Percentiles rank a stretch among this genome's conserved stretches.
phyloP scores from a whole-genome alignment of 2,888 invertebrate species.

The Sthenelais limicola region DNA sequence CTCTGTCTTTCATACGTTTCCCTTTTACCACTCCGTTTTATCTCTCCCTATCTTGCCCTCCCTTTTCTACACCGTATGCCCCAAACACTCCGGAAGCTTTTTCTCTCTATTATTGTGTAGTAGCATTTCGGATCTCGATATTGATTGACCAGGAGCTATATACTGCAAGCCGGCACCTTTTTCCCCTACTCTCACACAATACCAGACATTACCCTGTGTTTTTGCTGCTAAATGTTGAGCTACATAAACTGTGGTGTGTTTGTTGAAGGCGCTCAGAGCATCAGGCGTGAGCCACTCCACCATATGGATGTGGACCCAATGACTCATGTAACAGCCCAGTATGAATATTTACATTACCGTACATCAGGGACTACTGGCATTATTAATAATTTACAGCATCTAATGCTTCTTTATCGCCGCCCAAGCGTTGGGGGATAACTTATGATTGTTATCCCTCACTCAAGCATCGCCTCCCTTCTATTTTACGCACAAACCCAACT shows the following conservation, averaged over 20 bases:
- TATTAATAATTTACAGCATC: slow-evolving; percentile 39
- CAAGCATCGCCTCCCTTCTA: too few relatives aligned
- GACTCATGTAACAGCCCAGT: slow-evolving; percentile 37
- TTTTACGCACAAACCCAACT: too few relatives aligned
- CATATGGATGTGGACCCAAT: slow-evolving; percentile 33
- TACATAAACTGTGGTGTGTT: slow-evolving; percentile 22
- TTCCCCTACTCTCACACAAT: background rate
- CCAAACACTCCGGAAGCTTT: too few relatives aligned
- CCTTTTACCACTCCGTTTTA: too few relatives aligned
- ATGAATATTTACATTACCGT: slow-evolving; percentile 38
- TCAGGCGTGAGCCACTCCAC: slow-evolving; percentile 2
- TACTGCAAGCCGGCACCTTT: too few relatives aligned
- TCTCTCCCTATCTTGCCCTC: too few relatives aligned
- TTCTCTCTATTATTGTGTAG: too few relatives aligned
- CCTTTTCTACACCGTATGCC: too few relatives aligned
- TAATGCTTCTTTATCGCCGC: slow-evolving; percentile 37
- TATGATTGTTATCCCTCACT: too few relatives aligned
- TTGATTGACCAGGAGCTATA: too few relatives aligned
- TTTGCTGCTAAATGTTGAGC: slow-evolving; percentile 29
- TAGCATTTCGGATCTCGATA: too few relatives aligned
- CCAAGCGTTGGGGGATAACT: slow-evolving; percentile 24
- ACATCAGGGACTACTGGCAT: slow-evolving; percentile 33
- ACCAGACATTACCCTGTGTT: slow-evolving; percentile 14
- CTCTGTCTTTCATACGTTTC: too few relatives aligned
- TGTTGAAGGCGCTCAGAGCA: slow-evolving; percentile 1